Conservation (phyloP, 2,888 invertebrate species). For the Portevinia maculata region DNA sequence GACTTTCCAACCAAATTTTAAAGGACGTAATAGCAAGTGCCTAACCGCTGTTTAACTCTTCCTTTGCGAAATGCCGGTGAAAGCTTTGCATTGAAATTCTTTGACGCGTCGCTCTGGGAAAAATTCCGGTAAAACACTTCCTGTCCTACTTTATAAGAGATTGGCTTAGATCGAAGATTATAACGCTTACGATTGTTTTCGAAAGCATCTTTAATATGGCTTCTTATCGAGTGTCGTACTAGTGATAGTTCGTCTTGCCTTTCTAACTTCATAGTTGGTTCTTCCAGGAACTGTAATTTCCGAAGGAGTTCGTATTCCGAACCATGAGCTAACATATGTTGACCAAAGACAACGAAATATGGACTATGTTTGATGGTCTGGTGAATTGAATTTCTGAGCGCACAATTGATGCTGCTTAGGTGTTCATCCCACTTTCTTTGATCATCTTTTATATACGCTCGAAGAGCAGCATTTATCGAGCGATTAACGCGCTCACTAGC, state of each 20-base stretch:
- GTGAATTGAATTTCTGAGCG: background rate
- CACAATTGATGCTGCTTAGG: too few species aligned
- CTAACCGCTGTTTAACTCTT: background rate
- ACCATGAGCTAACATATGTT: background rate
- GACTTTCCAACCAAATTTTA: background rate
- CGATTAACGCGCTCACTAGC: too few species aligned
- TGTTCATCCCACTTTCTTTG: background rate
- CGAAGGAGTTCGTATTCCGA: background rate
- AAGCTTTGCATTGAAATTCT: background rate
- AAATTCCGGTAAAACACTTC: background rate
- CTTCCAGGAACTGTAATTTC: background rate
- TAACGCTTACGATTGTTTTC: background rate
- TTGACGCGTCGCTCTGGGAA: background rate
- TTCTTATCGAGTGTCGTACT: background rate
- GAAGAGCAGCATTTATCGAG: too few species aligned
- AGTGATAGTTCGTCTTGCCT: background rate
- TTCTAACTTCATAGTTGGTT: background rate
- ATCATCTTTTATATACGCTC: background rate
- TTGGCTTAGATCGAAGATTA: background rate
- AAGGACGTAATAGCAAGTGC: background rate
- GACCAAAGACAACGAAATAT: background rate
- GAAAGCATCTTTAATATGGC: background rate
- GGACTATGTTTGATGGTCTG: background rate
- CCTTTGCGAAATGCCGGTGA: background rate
- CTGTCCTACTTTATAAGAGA: background rate